These are phyloP conservation scores for Brachionus asplanchnoidis DNA, from an alignment of 1,140 invertebrate genomes.

Conservation along the genomic window DNA sequence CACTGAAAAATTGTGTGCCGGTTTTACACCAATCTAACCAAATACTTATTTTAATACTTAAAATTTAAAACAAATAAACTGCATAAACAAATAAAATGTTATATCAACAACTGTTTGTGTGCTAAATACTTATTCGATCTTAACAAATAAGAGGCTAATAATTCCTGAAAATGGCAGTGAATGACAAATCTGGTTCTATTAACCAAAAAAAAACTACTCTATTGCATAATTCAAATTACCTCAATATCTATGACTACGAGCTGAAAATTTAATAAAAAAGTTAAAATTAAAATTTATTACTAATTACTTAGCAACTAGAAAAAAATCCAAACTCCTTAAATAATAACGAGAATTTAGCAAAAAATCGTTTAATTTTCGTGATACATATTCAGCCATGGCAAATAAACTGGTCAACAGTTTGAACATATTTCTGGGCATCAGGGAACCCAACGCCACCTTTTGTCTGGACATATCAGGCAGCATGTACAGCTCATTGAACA, in stretches of 20 bases:
- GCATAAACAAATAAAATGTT: background rate
- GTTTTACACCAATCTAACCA: background rate
- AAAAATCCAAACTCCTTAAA: background rate
- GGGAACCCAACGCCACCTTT: slow-evolving; percentile 54
- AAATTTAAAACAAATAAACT: background rate
- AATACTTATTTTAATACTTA: background rate
- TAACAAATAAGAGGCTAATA: background rate
- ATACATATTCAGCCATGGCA: background rate
- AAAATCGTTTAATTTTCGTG: background rate
- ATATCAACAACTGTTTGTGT: background rate
- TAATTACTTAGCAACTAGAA: slow-evolving; percentile 6
- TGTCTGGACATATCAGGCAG: slow-evolving; percentile 56
- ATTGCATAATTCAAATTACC: background rate
- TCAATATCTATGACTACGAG: slow-evolving; percentile 16
- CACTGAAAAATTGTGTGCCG: no score
- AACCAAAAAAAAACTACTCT: background rate
- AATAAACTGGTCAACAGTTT: background rate
- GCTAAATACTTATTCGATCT: background rate
- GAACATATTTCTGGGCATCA: slow-evolving; percentile 43
- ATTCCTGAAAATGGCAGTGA: background rate
- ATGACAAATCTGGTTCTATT: background rate
- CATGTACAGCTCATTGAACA: slow-evolving; percentile 52
- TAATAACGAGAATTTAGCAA: background rate
- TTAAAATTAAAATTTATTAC: slow-evolving; percentile 16
- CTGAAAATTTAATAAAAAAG: background rate